Conservation (phyloP, 2,888 invertebrate species). For the Agriopis marginaria region DNA sequence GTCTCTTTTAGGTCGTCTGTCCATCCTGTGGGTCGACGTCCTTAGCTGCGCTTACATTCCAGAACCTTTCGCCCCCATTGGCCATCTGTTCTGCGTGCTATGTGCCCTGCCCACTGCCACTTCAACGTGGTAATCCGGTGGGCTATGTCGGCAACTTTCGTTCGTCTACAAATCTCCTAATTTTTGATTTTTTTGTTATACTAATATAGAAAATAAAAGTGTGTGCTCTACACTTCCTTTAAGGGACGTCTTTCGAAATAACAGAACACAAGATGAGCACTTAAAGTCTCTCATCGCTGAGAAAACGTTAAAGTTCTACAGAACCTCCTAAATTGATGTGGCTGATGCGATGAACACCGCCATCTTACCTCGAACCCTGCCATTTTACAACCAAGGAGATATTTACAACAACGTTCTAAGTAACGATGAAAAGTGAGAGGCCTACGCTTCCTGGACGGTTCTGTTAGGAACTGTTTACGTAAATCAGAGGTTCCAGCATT, state of each 20-base stretch:
- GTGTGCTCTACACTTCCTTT: not conserved
- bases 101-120: too few relatives aligned
- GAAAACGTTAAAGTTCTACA: slow-evolving; percentile 27
- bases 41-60: too few relatives aligned
- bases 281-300: slow-evolving; percentile 16
- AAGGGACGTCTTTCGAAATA: not conserved
- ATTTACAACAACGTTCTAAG: slow-evolving; percentile 22
- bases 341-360: slow-evolving; percentile 13
- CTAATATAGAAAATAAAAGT: too few relatives aligned
- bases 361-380: slow-evolving; percentile 19
- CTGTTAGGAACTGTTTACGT: slow-evolving; percentile 40
- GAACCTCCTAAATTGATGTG: slow-evolving; percentile 32
- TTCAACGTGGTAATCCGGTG: too few relatives aligned
- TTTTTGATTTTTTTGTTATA: too few relatives aligned
- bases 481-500: slow-evolving; percentile 42
- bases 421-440: slow-evolving; percentile 30
- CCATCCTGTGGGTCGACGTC: too few relatives aligned
- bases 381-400: slow-evolving; percentile 17
- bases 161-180: too few relatives aligned
- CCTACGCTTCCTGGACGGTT: slow-evolving; percentile 13
- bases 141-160: too few relatives aligned
- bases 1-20: too few relatives aligned
- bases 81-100: too few relatives aligned
- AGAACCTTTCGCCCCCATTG: too few relatives aligned
- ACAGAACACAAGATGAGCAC: slow-evolving; percentile 17